A percentile compares a stretch with the other conserved stretches of the same genome.
Evolutionary conservation across 1,140 invertebrate genomes (phyloP).

Genomic region (Brachionus koreanus): DNA sequence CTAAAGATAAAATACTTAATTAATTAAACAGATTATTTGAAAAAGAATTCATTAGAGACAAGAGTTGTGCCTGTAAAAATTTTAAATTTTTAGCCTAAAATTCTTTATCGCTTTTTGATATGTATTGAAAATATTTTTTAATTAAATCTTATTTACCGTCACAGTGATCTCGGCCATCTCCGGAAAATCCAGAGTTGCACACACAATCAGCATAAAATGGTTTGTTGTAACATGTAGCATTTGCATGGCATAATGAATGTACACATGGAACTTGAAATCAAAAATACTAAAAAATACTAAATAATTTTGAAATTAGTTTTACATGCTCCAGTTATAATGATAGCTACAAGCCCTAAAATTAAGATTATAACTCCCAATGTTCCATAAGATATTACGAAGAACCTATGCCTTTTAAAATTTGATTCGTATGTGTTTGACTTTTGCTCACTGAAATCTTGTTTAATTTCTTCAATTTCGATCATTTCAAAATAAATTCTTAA

Average conservation of each 20-base stretch:
- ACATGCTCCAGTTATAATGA: constrained; percentile 13
- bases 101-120: no score
- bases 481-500: not conserved
- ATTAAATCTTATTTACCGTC: not conserved
- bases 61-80: no score
- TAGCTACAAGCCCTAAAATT: not conserved
- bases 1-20: not conserved
- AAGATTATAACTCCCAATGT: not conserved
- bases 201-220: constrained; percentile 34
- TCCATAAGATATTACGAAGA: not conserved
- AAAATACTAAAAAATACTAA: not conserved
- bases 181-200: not conserved
- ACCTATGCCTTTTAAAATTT: not conserved
- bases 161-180: constrained; percentile 25
- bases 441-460: not conserved
- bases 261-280: not conserved
- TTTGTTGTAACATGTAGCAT: constrained; percentile 21
- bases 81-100: no score
- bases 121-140: not conserved
- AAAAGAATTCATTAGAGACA: not conserved
- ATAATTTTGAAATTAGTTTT: not conserved
- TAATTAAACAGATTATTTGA: not conserved
- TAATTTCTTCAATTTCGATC: not conserved
- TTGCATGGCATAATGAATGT: not conserved
- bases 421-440: not conserved